phyloP scores from a whole-genome alignment of 2,797 vertebrate species.

The Anomalospiza imberbis region DNA sequence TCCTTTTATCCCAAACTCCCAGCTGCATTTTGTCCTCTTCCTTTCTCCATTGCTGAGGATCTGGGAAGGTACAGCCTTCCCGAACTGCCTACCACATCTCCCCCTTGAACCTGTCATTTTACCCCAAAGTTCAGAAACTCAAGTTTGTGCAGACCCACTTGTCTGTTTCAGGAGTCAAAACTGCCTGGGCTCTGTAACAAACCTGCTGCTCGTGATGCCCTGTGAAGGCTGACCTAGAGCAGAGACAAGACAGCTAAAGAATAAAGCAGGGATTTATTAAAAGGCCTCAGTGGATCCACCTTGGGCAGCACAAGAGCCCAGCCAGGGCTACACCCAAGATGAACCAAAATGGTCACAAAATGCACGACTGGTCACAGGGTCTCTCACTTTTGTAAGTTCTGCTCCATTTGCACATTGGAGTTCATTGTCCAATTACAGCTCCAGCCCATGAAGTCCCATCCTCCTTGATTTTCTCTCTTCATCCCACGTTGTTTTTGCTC shows the following conservation, averaged over 20 bases:
- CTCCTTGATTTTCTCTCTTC: background rate
- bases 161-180: background rate
- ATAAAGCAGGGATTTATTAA: background rate
- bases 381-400: background rate
- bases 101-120: background rate
- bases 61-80: background rate
- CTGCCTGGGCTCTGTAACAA: background rate
- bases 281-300: background rate
- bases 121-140: background rate
- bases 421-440: background rate
- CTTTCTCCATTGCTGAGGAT: background rate
- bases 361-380: fast-evolving
- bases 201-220: background rate
- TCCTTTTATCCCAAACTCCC: background rate
- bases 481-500: background rate
- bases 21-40: background rate
- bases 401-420: background rate
- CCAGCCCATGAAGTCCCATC: background rate
- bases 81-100: fast-evolving
- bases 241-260: background rate
- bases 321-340: background rate
- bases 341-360: background rate
- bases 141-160: background rate
- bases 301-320: background rate
- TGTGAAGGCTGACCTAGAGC: background rate